Conservation (phyloP, 1,140 invertebrate genomes). For the Archegozetes longisetosus region DNA sequence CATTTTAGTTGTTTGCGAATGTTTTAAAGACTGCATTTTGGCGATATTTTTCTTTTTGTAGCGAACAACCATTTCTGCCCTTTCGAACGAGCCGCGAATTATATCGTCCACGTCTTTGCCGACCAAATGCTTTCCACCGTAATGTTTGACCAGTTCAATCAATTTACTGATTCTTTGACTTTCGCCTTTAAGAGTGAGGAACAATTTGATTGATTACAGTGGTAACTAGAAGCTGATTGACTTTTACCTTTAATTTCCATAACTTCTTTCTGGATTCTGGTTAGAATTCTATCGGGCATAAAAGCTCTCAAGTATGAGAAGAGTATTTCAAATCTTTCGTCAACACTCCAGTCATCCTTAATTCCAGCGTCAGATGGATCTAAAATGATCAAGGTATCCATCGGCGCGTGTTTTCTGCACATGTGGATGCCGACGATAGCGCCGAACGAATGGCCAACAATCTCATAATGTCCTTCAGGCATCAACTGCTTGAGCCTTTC, state of each 20-base stretch:
- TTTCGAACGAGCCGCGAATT: not conserved
- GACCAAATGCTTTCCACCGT: not conserved
- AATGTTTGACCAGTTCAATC: not conserved
- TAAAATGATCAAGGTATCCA: not conserved
- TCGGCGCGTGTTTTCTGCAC: not conserved
- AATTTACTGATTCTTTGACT: not conserved
- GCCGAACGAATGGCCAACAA: slow-evolving; percentile 89
- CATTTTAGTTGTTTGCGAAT: not conserved
- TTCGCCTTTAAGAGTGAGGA: not conserved
- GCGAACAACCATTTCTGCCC: not conserved
- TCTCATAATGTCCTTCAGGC: slow-evolving; percentile 40
- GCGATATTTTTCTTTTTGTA: slow-evolving; percentile 7
- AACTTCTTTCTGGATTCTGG: slow-evolving; percentile 1
- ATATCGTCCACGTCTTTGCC: slow-evolving; percentile 3
- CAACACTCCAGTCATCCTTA: not conserved
- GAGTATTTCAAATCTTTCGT: slow-evolving; percentile 3
- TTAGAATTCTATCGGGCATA: not conserved
- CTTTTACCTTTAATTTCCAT: too few relatives aligned
- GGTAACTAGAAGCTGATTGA: too few relatives aligned
- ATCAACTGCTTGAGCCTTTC: not conserved
- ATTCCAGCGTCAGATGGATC: slow-evolving; percentile 1
- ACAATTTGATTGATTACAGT: too few relatives aligned
- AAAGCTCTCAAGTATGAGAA: not conserved
- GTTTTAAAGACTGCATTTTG: not conserved
- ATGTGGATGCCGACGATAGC: slow-evolving; percentile 45